phyloP scores from a whole-genome alignment of 1,140 invertebrate species.

The Pseudachorutes palmiensis region DNA sequence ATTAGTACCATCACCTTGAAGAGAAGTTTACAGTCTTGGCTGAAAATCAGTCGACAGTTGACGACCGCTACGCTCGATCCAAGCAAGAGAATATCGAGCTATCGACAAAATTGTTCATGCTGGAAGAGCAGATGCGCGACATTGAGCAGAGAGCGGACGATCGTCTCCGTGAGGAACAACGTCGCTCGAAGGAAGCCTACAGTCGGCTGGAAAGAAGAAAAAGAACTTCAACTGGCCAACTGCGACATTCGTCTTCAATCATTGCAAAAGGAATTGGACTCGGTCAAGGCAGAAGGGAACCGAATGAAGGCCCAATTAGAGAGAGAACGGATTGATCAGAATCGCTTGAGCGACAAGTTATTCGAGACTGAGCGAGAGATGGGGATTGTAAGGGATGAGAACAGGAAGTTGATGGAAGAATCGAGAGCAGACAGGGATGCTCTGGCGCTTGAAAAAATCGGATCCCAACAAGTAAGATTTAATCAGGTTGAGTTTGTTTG shows the following conservation, averaged over 20 bases:
- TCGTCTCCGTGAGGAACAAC: slow-evolving; percentile 71
- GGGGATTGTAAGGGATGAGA: slow-evolving; percentile 49
- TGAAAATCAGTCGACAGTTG: slow-evolving; percentile 71
- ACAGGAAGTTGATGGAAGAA: slow-evolving; percentile 49
- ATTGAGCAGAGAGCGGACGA: slow-evolving; percentile 78
- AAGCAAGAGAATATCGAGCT: slow-evolving; percentile 85
- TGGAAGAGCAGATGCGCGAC: slow-evolving; percentile 85
- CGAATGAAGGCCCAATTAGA: slow-evolving; percentile 52
- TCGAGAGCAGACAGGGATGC: slow-evolving; percentile 51
- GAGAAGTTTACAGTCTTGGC: slow-evolving; percentile 78
- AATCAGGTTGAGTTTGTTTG: slow-evolving; percentile 40
- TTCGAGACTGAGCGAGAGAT: slow-evolving; percentile 51
- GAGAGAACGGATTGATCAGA: slow-evolving; percentile 49
- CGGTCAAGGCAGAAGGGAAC: slow-evolving; percentile 64
- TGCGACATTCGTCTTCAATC: slow-evolving; percentile 68
- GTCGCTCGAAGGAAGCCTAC: slow-evolving; percentile 69
- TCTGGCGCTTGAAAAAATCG: slow-evolving; percentile 42
- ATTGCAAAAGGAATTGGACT: slow-evolving; percentile 66
- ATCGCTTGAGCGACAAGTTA: slow-evolving; percentile 47
- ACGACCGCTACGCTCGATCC: slow-evolving; percentile 73
- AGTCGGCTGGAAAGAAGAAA: slow-evolving; percentile 72
- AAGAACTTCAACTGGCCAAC: slow-evolving; percentile 75
- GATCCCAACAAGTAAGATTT: slow-evolving; percentile 32
- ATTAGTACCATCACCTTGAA: slow-evolving; percentile 76
- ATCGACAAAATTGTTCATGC: slow-evolving; percentile 75